Evolutionary conservation across 2,888 invertebrate species (phyloP), one percentile per base, ranked within the genome.

Genomic region (Archaeoteleia sp.): DNA sequence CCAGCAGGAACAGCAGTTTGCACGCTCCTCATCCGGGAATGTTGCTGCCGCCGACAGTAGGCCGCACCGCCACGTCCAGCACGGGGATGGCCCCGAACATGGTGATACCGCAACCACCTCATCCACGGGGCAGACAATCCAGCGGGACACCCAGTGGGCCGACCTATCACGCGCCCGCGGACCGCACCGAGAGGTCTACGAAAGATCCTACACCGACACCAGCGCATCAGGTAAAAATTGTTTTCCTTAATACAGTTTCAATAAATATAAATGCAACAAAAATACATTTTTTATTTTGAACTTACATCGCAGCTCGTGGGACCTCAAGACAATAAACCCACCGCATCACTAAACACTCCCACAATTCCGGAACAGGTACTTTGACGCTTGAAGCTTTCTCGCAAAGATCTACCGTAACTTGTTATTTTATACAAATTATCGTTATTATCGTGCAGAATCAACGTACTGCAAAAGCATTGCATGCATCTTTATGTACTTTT

Each of bases 1-100:
- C n/a, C n/a, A 83, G 82, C 62, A 78, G 85, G 61, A 83, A 78
- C 66, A 85, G 80, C 73, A 84, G 87, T 74, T 84, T 88, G 65
- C 87, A 87, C 66, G 78, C 76, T 10, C 84, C 84, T 42, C 84
- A 84, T 46, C 89, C 90, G 35, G 86, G 87, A 32, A 86, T 86
- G 67, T 74, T 88, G 66, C 82, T 87, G 72, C 83, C 87, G 78
- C 88, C 89, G 20, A 88, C 88, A 2, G 86, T 87, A 23, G 80
- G 81, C 8, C 83, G 85, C 27, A 86, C 86, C 73, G 86, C 85
- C 70, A 83, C 88, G 32, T 86, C 87, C 32, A 83, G 86, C 15
- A 84, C 87, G 20, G 86, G 86, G 43, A 85, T 86, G 82, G 87
- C 85, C 60, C 86, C 85, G 27, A 86, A 85, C 70, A 87, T 87